phyloP scores from a whole-genome alignment of 92 coral and sea anemone genomes.

The Palythoa grandis region DNA sequence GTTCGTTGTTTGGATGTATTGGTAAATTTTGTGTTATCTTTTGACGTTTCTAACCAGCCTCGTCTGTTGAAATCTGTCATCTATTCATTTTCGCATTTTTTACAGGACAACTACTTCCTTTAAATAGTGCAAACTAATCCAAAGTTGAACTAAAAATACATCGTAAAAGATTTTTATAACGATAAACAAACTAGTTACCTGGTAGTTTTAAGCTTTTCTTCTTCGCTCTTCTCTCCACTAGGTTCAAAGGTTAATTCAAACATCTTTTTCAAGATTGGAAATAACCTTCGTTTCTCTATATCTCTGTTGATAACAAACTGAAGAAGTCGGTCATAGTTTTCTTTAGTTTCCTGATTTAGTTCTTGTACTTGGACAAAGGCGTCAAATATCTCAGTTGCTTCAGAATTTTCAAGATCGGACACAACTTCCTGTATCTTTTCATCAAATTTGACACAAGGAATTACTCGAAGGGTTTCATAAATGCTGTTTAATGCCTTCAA shows the following conservation, averaged over 20 bases:
- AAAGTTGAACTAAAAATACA: no score
- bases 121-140: no score
- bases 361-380: slow-evolving; percentile 37
- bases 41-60: no score
- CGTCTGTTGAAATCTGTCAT: no score
- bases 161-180: neutral
- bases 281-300: neutral
- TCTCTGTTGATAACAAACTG: slow-evolving; percentile 23
- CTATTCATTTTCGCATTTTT: no score
- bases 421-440: neutral
- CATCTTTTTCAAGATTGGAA: slow-evolving; percentile 12
- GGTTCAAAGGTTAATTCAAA: neutral
- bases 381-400: slow-evolving; percentile 7
- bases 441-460: slow-evolving; percentile 11
- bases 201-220: neutral
- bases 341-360: slow-evolving; percentile 5
- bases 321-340: slow-evolving; percentile 9
- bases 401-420: slow-evolving; percentile 3
- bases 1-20: no score
- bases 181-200: neutral
- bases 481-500: slow-evolving; percentile 3
- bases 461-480: slow-evolving; percentile 1
- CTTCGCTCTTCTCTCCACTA: neutral
- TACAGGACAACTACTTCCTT: no score
- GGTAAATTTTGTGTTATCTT: no score